phyloP scores from a whole-genome alignment of 2,113 vertebrate genomes.

The Callaeas wilsoni region DNA sequence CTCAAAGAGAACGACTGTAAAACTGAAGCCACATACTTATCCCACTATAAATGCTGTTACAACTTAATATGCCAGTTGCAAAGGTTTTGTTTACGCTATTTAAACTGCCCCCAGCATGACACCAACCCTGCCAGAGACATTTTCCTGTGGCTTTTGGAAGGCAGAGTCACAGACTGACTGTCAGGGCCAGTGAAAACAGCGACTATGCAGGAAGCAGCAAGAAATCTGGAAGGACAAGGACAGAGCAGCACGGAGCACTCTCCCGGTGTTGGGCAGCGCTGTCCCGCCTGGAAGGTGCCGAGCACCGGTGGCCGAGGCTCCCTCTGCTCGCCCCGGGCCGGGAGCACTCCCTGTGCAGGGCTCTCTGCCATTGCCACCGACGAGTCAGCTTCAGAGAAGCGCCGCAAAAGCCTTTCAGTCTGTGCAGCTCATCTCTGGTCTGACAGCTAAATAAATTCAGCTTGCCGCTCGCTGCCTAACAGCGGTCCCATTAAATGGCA shows the following conservation, averaged over 20 bases:
- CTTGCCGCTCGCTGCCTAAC: rapidly evolving
- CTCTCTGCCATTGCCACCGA: rapidly evolving
- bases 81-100: background rate
- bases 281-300: rapidly evolving
- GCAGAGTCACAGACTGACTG: background rate
- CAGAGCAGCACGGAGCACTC: rapidly evolving
- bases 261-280: rapidly evolving
- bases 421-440: rapidly evolving
- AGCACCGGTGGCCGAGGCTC: rapidly evolving
- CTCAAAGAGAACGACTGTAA: background rate
- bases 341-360: rapidly evolving
- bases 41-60: background rate
- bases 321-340: rapidly evolving
- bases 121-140: background rate
- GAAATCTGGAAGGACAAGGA: rapidly evolving
- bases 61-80: background rate
- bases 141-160: background rate
- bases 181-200: background rate
- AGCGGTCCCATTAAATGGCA: rapidly evolving
- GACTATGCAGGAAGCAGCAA: background rate
- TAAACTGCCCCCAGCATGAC: background rate
- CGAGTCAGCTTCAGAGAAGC: rapidly evolving
- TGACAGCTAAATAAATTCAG: background rate
- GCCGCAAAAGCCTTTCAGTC: background rate
- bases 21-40: background rate